These are phyloP conservation scores for Taenaris catops DNA, from an alignment of 2,888 invertebrate species.

Conservation along the genomic window DNA sequence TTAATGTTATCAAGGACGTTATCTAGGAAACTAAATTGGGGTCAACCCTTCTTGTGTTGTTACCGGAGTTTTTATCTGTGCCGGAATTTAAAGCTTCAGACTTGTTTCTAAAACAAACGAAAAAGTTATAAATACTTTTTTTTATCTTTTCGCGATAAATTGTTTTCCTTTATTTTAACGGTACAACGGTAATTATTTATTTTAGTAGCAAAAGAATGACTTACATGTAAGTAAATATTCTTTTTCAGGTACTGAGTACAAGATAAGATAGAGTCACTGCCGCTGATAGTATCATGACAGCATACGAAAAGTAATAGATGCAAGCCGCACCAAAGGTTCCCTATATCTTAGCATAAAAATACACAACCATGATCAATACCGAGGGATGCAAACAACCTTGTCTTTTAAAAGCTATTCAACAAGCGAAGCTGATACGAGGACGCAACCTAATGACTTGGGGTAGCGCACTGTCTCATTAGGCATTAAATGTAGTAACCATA, in stretches of 20 bases:
- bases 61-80: slow-evolving; percentile 25
- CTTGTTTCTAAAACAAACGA: background rate
- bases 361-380: slow-evolving; percentile 13
- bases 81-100: slow-evolving; percentile 14
- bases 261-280: too few relatives aligned
- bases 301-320: too few relatives aligned
- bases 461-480: slow-evolving; percentile 20
- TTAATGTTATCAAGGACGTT: slow-evolving; percentile 71
- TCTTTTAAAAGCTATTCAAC: slow-evolving; percentile 17
- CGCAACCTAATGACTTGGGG: slow-evolving; percentile 21
- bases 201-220: too few relatives aligned
- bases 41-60: slow-evolving; percentile 41
- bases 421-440: slow-evolving; percentile 15
- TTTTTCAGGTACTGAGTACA: too few relatives aligned
- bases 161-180: too few relatives aligned
- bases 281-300: too few relatives aligned
- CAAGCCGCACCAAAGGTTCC: too few relatives aligned
- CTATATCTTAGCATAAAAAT: slow-evolving; percentile 1
- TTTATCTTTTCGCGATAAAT: too few relatives aligned
- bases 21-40: slow-evolving; percentile 62
- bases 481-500: slow-evolving; percentile 1
- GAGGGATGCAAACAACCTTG: slow-evolving; percentile 15
- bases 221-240: too few relatives aligned
- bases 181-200: too few relatives aligned
- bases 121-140: too few relatives aligned